These are phyloP conservation scores for Synergus gifuensis DNA, from an alignment of 2,888 invertebrate species.

Conservation along the genomic window DNA sequence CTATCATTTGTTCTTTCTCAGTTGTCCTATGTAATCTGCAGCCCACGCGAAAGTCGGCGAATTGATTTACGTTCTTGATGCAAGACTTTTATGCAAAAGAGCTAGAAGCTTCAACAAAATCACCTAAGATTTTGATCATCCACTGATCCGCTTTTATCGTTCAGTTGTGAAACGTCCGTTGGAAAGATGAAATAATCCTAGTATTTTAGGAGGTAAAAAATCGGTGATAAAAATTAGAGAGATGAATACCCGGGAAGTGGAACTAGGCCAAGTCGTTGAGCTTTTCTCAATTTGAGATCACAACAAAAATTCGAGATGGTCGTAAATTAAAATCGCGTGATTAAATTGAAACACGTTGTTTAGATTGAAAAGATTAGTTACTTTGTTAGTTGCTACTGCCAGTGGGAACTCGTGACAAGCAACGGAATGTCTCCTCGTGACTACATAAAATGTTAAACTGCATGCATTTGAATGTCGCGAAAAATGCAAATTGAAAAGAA, in stretches of 20 bases:
- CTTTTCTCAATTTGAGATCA: slow-evolving; percentile 1
- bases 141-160: not conserved
- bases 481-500: slow-evolving; percentile 41
- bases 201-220: not conserved
- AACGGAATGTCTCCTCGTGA: slow-evolving; percentile 37
- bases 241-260: not conserved
- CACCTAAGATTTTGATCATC: not conserved
- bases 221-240: not conserved
- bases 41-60: not conserved
- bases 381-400: slow-evolving; percentile 5
- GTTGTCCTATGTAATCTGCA: not conserved
- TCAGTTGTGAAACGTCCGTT: not conserved
- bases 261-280: not conserved
- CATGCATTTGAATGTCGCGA: slow-evolving; percentile 39
- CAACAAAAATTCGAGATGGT: not conserved
- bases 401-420: slow-evolving; percentile 13
- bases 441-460: slow-evolving; percentile 33
- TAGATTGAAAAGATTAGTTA: slow-evolving; percentile 11
- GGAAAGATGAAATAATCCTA: not conserved
- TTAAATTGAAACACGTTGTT: slow-evolving; percentile 14
- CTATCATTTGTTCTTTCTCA: not conserved
- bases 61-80: slow-evolving; percentile 5
- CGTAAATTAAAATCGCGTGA: not conserved
- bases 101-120: not conserved
- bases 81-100: not conserved